These are phyloP conservation scores for Gadus macrocephalus DNA, from an alignment of 2,113 vertebrate genomes.

Conservation along the genomic window DNA sequence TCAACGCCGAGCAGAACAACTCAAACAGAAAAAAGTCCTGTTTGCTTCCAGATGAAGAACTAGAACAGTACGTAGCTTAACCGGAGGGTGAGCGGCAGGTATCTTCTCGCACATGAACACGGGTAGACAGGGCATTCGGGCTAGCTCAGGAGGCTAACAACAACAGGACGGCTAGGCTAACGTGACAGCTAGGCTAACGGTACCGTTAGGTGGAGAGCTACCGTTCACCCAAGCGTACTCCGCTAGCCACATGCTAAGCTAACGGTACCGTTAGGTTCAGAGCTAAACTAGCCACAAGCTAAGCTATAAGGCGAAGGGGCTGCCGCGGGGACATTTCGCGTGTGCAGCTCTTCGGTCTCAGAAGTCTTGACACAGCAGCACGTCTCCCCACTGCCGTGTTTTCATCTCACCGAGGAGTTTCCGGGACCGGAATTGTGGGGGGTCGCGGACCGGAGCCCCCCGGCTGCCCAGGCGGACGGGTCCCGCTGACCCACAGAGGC, in stretches of 20 bases:
- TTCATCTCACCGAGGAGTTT: constrained; percentile 43
- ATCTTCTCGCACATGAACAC: constrained; percentile 4
- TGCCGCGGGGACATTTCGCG: constrained; percentile 37
- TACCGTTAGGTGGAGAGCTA: constrained; percentile 43
- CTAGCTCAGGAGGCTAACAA: constrained; percentile 41
- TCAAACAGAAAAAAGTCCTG: constrained; percentile 14
- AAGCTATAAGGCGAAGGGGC: constrained; percentile 30
- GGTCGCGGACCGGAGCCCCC: constrained; percentile 55
- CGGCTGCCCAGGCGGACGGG: constrained; percentile 70
- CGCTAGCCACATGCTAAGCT: constrained; percentile 26
- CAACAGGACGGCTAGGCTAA: constrained; percentile 27
- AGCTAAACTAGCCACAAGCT: constrained; percentile 24
- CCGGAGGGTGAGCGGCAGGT: neutral
- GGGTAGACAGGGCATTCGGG: constrained; percentile 13
- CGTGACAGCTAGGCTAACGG: constrained; percentile 16
- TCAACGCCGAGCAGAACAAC: constrained; percentile 11
- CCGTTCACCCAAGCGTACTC: constrained; percentile 1
- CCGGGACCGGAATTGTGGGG: constrained; percentile 69
- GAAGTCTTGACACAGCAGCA: constrained; percentile 3
- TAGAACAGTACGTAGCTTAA: neutral
- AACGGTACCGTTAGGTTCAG: constrained; percentile 34
- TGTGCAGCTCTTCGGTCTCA: constrained; percentile 12
- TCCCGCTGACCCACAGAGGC: constrained; percentile 69
- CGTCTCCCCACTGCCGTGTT: constrained; percentile 1
- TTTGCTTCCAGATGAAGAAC: constrained; percentile 26